phyloP scores from a whole-genome alignment of 2,888 invertebrate genomes.

The Cheilosia soror region DNA sequence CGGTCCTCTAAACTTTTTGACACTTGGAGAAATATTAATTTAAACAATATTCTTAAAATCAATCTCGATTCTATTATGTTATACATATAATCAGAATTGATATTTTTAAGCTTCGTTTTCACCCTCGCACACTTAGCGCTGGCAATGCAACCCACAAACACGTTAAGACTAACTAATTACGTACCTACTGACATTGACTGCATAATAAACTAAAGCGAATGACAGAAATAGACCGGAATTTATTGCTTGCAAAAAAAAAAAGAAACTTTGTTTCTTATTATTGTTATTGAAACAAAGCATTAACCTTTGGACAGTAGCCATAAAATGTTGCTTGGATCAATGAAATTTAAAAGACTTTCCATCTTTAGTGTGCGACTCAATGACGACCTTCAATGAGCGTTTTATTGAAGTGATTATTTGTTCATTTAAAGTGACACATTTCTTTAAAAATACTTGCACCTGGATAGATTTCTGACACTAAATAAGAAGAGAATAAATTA shows the following conservation, averaged over 20 bases:
- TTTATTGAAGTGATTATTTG: too few relatives aligned
- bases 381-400: background rate
- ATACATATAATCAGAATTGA: too few relatives aligned
- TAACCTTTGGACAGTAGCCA: background rate
- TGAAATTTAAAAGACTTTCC: background rate
- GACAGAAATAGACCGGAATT: conserved; percentile 2
- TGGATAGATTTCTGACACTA: too few relatives aligned
- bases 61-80: too few relatives aligned
- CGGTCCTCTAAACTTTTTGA: too few relatives aligned
- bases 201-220: background rate
- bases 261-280: background rate
- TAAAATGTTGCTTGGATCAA: background rate
- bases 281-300: conserved; percentile 1
- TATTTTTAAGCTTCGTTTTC: background rate
- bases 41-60: too few relatives aligned
- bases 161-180: background rate
- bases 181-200: conserved; percentile 1
- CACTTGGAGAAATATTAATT: too few relatives aligned
- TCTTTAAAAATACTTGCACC: too few relatives aligned
- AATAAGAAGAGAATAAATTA: too few relatives aligned
- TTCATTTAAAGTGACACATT: background rate
- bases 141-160: background rate
- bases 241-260: background rate
- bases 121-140: background rate
- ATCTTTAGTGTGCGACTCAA: background rate